Percentiles rank a stretch among this genome's conserved stretches.
Conservation (phyloP, 2,797 vertebrate species). For the Siniperca obscura region DNA sequence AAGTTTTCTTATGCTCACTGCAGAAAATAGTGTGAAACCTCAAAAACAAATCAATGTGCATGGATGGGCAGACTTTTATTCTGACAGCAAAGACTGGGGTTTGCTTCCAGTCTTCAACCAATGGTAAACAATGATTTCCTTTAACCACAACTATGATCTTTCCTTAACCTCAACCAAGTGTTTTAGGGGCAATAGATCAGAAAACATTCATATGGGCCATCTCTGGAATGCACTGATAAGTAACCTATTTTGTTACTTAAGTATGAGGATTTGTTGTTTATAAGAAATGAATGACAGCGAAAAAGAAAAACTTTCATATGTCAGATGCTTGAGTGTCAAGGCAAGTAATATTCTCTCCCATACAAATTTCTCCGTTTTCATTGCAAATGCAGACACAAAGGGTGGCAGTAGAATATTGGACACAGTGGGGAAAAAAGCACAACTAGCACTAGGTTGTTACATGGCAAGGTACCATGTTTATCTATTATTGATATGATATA, state of each 20-base stretch:
- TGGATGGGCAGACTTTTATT: neutral
- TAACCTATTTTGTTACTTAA: neutral
- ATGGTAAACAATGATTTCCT: slow-evolving; percentile 4
- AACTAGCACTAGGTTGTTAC: slow-evolving; percentile 57
- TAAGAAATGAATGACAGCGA: neutral
- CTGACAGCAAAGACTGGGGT: neutral
- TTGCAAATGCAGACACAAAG: slow-evolving; percentile 17
- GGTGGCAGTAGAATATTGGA: slow-evolving; percentile 12
- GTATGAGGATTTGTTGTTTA: neutral
- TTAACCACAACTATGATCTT: neutral
- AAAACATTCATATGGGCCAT: neutral
- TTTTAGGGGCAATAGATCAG: neutral
- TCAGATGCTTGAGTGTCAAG: slow-evolving; percentile 10
- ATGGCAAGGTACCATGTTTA: slow-evolving; percentile 57
- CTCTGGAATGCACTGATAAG: neutral
- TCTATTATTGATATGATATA: slow-evolving; percentile 81
- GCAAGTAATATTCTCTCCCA: neutral
- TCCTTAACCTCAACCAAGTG: neutral
- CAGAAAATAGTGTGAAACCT: neutral
- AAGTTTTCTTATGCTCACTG: neutral
- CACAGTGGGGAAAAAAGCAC: slow-evolving; percentile 28
- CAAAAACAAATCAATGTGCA: neutral
- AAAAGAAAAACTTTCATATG: neutral
- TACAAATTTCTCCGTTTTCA: neutral
- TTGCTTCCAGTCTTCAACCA: neutral